Conservation (phyloP, 2,797 vertebrate species). For the Parotocinclus haroldoi region DNA sequence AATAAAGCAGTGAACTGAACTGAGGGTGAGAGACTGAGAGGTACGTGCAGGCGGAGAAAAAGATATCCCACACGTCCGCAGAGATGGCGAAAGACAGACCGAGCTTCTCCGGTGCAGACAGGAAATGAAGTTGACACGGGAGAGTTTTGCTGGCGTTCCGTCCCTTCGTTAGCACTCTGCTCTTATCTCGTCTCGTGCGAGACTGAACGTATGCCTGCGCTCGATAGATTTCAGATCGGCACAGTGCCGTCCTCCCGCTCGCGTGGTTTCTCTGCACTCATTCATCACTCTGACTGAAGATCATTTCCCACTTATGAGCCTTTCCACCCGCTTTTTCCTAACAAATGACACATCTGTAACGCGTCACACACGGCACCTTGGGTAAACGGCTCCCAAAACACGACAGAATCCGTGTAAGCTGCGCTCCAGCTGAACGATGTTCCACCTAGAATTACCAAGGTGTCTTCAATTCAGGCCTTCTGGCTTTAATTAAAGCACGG, state of each 20-base stretch:
- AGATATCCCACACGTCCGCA: background rate
- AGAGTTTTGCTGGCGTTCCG: background rate
- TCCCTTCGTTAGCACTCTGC: constrained; percentile 8
- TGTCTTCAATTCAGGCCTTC: constrained; percentile 17
- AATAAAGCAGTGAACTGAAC: no score
- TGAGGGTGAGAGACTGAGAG: constrained; percentile 8
- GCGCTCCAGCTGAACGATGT: background rate
- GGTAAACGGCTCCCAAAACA: background rate
- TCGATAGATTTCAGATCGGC: no score
- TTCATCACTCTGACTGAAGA: no score
- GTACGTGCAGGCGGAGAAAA: background rate
- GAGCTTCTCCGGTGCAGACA: background rate
- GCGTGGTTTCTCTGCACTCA: no score
- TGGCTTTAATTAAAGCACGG: constrained; percentile 38
- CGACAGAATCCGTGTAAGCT: background rate
- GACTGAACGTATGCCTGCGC: no score
- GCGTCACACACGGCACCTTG: no score
- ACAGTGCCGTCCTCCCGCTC: no score
- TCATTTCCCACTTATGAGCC: no score
- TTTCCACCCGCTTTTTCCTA: no score
- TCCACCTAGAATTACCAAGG: constrained; percentile 5
- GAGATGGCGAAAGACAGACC: background rate
- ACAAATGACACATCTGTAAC: no score
- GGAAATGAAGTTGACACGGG: constrained; percentile 9
- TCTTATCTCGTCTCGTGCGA: background rate